Conservation (phyloP, 2,888 invertebrate species). For the Plusia festucae region DNA sequence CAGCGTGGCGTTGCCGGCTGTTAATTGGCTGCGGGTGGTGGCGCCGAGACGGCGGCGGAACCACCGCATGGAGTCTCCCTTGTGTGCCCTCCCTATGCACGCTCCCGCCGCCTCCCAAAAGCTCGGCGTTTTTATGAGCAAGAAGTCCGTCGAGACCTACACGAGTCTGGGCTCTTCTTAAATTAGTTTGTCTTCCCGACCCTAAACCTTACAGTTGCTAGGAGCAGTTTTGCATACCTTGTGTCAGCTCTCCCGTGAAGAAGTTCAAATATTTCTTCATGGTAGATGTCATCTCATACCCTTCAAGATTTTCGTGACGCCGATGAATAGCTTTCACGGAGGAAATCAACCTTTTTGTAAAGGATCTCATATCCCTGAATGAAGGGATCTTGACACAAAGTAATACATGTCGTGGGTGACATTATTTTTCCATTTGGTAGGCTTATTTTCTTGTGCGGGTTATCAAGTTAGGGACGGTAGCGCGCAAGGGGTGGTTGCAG, state of each 20-base stretch:
- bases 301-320: conserved; percentile 9
- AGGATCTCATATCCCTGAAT: conserved; percentile 50
- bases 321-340: conserved; percentile 21
- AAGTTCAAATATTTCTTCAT: conserved; percentile 4
- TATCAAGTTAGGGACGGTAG: conserved; percentile 87
- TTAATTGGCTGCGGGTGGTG: conserved; percentile 89
- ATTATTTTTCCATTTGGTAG: conserved; percentile 88
- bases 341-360: conserved; percentile 27
- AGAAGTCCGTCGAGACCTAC: conserved; percentile 81
- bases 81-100: conserved; percentile 72
- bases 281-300: conserved; percentile 11
- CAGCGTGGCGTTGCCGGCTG: conserved; percentile 85
- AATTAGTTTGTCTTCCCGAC: conserved; percentile 80
- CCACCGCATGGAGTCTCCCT: conserved; percentile 87
- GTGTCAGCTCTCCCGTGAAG: neutral
- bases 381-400: conserved; percentile 64
- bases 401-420: conserved; percentile 79
- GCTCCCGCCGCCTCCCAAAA: conserved; percentile 78
- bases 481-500: conserved; percentile 77
- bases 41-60: conserved; percentile 89
- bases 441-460: conserved; percentile 88
- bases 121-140: conserved; percentile 85
- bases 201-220: conserved; percentile 71
- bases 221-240: conserved; percentile 53
- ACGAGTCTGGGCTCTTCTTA: conserved; percentile 81